Evolutionary conservation across 2,113 vertebrate genomes (phyloP).

Genomic region (Oncorhynchus kisutch): DNA sequence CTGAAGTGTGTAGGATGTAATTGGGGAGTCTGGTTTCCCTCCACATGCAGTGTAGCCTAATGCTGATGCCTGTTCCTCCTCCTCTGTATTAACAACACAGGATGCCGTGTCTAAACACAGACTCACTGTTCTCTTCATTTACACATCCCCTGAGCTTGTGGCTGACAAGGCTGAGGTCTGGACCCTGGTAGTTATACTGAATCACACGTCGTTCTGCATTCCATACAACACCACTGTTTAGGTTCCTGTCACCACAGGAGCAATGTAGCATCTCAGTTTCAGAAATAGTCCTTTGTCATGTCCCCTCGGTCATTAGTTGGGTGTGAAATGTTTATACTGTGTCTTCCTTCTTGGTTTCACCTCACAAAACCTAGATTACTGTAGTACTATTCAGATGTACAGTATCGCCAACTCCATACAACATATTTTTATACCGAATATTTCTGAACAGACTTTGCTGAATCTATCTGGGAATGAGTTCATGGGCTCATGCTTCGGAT

Average conservation of each 20-base stretch:
- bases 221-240: conserved; percentile 36
- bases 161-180: conserved; percentile 34
- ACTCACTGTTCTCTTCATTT: conserved; percentile 28
- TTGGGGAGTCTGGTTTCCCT: conserved; percentile 52
- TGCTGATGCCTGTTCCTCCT: conserved; percentile 27
- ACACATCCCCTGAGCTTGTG: neutral
- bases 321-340: too few species aligned
- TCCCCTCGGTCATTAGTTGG: neutral
- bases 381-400: neutral
- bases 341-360: too few species aligned
- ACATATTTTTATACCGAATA: neutral
- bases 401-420: neutral
- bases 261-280: conserved; percentile 6
- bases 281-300: neutral
- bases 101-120: conserved; percentile 67
- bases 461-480: neutral
- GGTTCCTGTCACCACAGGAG: conserved; percentile 23
- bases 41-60: conserved; percentile 20
- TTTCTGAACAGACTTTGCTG: neutral
- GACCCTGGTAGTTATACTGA: conserved; percentile 29
- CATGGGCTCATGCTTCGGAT: neutral
- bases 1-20: conserved; percentile 34
- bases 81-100: conserved; percentile 42
- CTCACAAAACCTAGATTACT: neutral
- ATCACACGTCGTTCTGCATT: neutral